Evolutionary conservation across 2,797 vertebrate genomes (phyloP), one percentile per base, ranked within the genome.

Genomic region (Xiphorhynchus erythropygius): DNA sequence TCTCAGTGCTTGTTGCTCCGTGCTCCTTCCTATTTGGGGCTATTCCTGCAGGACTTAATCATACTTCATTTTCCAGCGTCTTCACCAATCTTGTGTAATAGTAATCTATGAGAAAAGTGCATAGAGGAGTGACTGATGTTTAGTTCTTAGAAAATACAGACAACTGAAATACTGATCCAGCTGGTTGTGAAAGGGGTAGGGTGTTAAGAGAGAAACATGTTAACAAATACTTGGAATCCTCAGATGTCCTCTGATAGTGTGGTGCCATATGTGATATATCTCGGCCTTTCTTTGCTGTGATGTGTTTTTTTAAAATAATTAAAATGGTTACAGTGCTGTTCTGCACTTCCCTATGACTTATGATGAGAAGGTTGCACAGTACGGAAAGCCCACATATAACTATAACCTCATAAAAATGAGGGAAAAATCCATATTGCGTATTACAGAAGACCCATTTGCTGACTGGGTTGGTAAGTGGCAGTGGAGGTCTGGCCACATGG

Each of bases 381-480:
- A 39, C 52, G 83, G 68, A 91, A 70, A 87, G 33, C 25, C 74
- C 62, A 37, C 37, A 37, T 37, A 37, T 11, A 37, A 37, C 10
- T 37, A 11, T 11, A 37, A 37, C 37, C 37, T 28, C 0, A 5
- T 28, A 79, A 69, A 10, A 14, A 9, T 13, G 10, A 7, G 7
- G 15, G 16, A 12, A 9, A 7, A 92, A 86, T 39, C 39, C 11
- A 27, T 32, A 0, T 11, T 62, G 42, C 41, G 77, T 39, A 4
- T n/a, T 82, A 10, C 2, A 49, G 55, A 60, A 79, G 33, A 33
- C 7, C 5, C 0, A 0, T 44, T 47, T 80, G 37, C 18, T 57
- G 37, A 30, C 33, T 70, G 57, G 18, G 22, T 0, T 12, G 59
- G 30, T 42, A 10, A 11, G 24, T 4, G 4, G 5, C 28, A 30